A percentile compares a stretch with the other conserved stretches of the same genome.
These are phyloP conservation scores for Nomada lathburiana DNA, from an alignment of 2,888 invertebrate species.

Conservation along the genomic window DNA sequence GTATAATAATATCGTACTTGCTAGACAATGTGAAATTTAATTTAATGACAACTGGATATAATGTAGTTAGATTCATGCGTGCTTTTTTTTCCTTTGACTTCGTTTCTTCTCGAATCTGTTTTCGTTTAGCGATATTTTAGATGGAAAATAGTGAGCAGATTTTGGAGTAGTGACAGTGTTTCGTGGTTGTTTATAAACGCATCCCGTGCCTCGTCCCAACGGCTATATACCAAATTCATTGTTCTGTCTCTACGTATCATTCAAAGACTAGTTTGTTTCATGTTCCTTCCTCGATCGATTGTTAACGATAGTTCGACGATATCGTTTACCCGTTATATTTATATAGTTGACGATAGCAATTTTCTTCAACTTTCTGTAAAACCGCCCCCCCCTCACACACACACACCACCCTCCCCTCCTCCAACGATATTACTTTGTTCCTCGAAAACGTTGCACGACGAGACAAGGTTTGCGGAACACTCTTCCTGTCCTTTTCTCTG, in stretches of 20 bases:
- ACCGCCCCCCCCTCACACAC: not conserved
- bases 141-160: constrained; percentile 70
- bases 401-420: not conserved
- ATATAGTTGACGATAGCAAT: not conserved
- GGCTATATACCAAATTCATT: not conserved
- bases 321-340: not conserved
- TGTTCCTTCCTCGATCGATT: not conserved
- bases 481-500: constrained; percentile 67
- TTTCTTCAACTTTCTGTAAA: not conserved
- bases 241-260: not conserved
- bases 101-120: constrained; percentile 66
- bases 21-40: constrained; percentile 83
- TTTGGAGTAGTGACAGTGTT: constrained; percentile 66
- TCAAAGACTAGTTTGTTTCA: constrained; percentile 13
- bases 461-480: constrained; percentile 66
- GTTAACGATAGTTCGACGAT: not conserved
- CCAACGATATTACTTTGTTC: constrained; percentile 6
- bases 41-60: constrained; percentile 82
- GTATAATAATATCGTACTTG: constrained; percentile 81
- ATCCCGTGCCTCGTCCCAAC: constrained; percentile 65
- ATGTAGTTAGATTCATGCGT: constrained; percentile 79
- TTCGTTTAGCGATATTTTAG: constrained; percentile 62
- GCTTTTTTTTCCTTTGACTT: constrained; percentile 69
- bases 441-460: constrained; percentile 47
- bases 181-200: constrained; percentile 52